A percentile compares a stretch with the other conserved stretches of the same genome.
Evolutionary conservation across 2,797 vertebrate genomes (phyloP).

Genomic region (Pangasius mekongensis): DNA sequence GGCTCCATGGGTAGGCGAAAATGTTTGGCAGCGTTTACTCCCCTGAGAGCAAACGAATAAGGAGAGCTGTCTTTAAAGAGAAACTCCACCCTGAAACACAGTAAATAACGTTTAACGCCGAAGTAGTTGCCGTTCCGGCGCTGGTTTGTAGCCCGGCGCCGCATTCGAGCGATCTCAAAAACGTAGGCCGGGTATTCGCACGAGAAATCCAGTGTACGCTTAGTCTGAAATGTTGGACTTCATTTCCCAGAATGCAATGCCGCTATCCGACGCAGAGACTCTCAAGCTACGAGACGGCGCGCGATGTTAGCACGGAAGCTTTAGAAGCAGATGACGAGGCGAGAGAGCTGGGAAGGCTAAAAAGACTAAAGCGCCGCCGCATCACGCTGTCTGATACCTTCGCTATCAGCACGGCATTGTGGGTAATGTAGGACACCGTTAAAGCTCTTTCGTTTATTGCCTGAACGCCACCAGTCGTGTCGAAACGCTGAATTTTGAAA

Average conservation of each 20-base stretch:
- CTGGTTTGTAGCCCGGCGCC: accelerated
- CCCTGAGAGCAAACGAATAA: not conserved
- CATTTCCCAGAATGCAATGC: not conserved
- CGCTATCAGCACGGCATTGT: not conserved
- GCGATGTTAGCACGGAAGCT: not conserved
- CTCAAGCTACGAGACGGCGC: not conserved
- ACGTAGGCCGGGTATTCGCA: not conserved
- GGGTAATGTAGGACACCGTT: not conserved
- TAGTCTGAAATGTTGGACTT: not conserved
- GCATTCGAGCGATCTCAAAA: not conserved
- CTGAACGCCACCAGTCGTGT: too few species aligned
- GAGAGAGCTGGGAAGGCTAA: too few species aligned
- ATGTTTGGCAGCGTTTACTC: not conserved
- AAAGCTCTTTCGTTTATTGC: not conserved
- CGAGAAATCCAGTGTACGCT: too few species aligned
- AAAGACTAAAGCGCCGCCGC: not conserved
- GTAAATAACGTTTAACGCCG: not conserved
- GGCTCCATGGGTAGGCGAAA: not conserved
- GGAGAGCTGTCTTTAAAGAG: not conserved
- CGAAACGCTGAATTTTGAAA: too few species aligned
- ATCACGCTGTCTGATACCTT: not conserved
- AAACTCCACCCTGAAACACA: not conserved
- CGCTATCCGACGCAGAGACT: not conserved
- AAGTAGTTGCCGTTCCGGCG: not conserved
- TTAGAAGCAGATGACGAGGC: not conserved